phyloP scores from a whole-genome alignment of 2,113 vertebrate species.

The Mus musculus region GRCm39 chr17:61670501-61671000 shows the following conservation, averaged over 20 bases:
- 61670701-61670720: background rate
- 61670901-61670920: background rate
- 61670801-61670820: background rate
- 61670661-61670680: background rate
- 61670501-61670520: background rate
- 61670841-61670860: background rate
- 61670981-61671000: background rate
- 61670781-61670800: too few relatives aligned
- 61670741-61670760: background rate
- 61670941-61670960: background rate
- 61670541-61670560: background rate
- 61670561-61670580: background rate
- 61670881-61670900: background rate
- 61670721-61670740: background rate
- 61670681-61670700: background rate
- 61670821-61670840: background rate
- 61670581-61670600: background rate
- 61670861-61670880: too few relatives aligned
- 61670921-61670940: background rate
- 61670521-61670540: background rate
- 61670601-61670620: background rate
- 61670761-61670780: background rate
- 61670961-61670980: background rate
- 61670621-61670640: background rate
- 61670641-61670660: background rate